Conservation (phyloP, 2,888 invertebrate species). For the Gastracanthus pulcherrimus region DNA sequence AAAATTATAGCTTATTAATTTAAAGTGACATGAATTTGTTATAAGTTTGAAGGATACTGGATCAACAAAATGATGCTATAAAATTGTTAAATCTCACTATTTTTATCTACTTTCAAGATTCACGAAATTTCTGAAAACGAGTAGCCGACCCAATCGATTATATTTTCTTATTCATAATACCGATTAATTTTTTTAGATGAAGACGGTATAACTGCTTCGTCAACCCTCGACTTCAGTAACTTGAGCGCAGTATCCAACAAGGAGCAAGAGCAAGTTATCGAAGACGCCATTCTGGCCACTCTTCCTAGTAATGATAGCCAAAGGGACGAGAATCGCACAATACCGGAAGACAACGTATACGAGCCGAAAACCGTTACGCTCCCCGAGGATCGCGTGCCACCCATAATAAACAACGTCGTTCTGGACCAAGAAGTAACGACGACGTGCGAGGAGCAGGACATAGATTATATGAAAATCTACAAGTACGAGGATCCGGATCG, state of each 20-base stretch:
- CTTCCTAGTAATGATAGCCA: constrained; percentile 15
- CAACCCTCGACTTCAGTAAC: constrained; percentile 32
- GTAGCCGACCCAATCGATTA: too few relatives aligned
- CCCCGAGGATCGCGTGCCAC: constrained; percentile 14
- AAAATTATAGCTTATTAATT: too few relatives aligned
- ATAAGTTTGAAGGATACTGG: too few relatives aligned
- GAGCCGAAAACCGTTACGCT: background rate
- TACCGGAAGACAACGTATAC: constrained; percentile 6
- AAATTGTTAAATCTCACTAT: too few relatives aligned
- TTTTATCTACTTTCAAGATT: too few relatives aligned
- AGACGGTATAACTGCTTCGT: constrained; percentile 17
- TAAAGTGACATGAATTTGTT: too few relatives aligned
- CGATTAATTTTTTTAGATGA: constrained; percentile 47
- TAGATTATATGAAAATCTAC: constrained; percentile 10
- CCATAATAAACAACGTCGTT: constrained; percentile 23
- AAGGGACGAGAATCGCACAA: constrained; percentile 29
- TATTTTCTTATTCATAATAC: too few relatives aligned
- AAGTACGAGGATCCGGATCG: constrained; percentile 14
- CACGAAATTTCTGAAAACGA: too few relatives aligned
- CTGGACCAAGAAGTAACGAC: constrained; percentile 47
- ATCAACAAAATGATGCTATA: too few relatives aligned
- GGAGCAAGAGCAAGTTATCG: constrained; percentile 38
- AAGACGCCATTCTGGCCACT: constrained; percentile 31
- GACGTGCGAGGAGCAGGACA: background rate
- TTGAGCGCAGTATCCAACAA: constrained; percentile 30